Evolutionary conservation across 2,888 invertebrate genomes (phyloP).

Genomic region (Phortica magna): DNA sequence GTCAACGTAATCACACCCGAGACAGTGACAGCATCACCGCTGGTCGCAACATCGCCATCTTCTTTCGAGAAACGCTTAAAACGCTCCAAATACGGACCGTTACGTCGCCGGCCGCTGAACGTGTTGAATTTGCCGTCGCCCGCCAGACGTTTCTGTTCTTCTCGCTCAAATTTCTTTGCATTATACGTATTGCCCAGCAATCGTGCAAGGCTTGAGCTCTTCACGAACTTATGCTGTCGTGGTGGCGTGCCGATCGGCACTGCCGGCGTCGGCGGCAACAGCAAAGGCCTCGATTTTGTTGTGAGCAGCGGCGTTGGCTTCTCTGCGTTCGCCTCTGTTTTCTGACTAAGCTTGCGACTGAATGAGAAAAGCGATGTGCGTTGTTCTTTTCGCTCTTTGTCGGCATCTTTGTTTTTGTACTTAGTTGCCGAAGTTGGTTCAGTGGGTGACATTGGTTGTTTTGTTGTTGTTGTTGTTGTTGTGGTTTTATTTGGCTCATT

Average conservation of each 20-base stretch:
- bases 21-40: conserved; percentile 53
- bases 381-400: conserved; percentile 36
- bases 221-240: conserved; percentile 74
- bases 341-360: conserved; percentile 54
- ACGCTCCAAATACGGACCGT: conserved; percentile 72
- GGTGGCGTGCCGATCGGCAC: conserved; percentile 68
- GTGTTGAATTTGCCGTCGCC: conserved; percentile 73
- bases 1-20: conserved; percentile 56
- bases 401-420: conserved; percentile 29
- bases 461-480: conserved; percentile 38
- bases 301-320: conserved; percentile 16
- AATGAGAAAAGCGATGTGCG: conserved; percentile 63
- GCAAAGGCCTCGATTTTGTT: conserved; percentile 37
- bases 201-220: conserved; percentile 76
- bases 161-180: conserved; percentile 76
- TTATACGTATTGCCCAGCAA: conserved; percentile 77
- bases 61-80: conserved; percentile 76
- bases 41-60: conserved; percentile 61
- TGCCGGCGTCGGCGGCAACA: conserved; percentile 48
- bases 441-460: not conserved
- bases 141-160: conserved; percentile 65
- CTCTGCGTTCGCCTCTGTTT: conserved; percentile 36
- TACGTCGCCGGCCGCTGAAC: conserved; percentile 68
- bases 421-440: conserved; percentile 34
- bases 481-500: conserved; percentile 28